Evolutionary conservation across 2,888 invertebrate species (phyloP).

Genomic region (Deladenus siricidicola): DNA sequence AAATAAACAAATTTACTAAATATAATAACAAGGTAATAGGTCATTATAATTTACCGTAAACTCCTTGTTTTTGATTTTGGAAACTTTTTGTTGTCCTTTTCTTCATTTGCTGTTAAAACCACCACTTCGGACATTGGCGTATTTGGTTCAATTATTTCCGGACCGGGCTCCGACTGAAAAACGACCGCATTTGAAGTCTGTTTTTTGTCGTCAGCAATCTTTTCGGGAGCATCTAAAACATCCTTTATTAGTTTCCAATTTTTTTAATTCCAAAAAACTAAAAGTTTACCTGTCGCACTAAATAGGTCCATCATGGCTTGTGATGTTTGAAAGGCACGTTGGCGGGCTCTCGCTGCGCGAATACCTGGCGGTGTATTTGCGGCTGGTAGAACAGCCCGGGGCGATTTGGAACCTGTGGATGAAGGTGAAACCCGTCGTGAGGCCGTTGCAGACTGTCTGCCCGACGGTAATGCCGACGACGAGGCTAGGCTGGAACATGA

Average conservation of each 20-base stretch:
- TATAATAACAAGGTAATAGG: too few species aligned
- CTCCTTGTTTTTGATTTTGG: too few species aligned
- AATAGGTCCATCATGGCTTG: conserved; percentile 21
- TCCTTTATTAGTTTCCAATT: background rate
- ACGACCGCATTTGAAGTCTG: background rate
- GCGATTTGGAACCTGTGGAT: background rate
- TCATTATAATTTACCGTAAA: background rate
- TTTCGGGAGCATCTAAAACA: background rate
- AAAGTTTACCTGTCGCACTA: conserved; percentile 14
- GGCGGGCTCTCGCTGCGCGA: conserved; percentile 4
- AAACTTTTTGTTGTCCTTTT: background rate
- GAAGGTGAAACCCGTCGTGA: background rate
- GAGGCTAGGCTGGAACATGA: background rate
- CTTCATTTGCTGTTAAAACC: background rate
- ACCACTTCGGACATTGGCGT: background rate
- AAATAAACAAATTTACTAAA: too few species aligned
- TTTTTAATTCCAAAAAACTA: background rate
- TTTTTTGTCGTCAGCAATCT: background rate
- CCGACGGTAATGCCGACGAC: background rate
- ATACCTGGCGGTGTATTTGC: conserved; percentile 11
- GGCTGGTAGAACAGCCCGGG: background rate
- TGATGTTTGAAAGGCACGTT: conserved; percentile 20
- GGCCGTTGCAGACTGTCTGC: background rate
- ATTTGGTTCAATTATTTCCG: conserved; percentile 6
- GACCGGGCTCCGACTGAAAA: conserved; percentile 4